Base-by-base conservation (phyloP, 2,113 vertebrate genomes). In the Ciconia maguari region DNA sequence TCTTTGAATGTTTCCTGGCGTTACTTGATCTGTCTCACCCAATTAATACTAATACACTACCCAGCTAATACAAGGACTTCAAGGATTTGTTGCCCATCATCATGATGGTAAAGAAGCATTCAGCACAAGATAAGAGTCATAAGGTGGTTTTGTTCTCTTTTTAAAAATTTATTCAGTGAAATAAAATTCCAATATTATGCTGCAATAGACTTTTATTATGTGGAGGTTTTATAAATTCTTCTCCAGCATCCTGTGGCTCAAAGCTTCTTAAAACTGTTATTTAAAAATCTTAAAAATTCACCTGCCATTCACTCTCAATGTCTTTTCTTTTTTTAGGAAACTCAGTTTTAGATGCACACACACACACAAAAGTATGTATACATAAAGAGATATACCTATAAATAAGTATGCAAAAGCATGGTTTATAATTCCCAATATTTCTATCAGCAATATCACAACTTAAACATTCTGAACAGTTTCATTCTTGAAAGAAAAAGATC, bases 271-370 rank as follows among this genome's bases (percentile, higher is more conserved):
- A 96, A 89, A 95, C n/a, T 24, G 19, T 76, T 94, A 66, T 89
- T 95, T n/a, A 36, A 80, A 86, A 58, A 34, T 15, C 58, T 41
- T 44, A 17, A 77, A 70, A 89, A 89, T 78, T 94, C 91, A 96
- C 60, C 68, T 95, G 95, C 38, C 80, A 84, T 89, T 97, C 79
- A 92, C 26, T 93, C n/a, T 48, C 58, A 87, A n/a, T 25, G 36
- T 12, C 46, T 69, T 84, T 51, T 72, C 78, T 88, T 96, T 93
- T 93, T 94, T 94, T 76, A 91, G 93, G 79, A 97, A 95, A 86
- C 16, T 91, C 62, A 68, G 55, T 66, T 93, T 96, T 54, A 84
- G 83, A 91, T n/a, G 94, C 9, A 70, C 7, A 32, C 8, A 46
- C 7, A 32, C 8, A 46, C 8, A 11, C 4, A 55, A 2, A 51